Evolutionary conservation across 2,797 vertebrate species (phyloP).

Genomic region (Tamandua tetradactyla): DNA sequence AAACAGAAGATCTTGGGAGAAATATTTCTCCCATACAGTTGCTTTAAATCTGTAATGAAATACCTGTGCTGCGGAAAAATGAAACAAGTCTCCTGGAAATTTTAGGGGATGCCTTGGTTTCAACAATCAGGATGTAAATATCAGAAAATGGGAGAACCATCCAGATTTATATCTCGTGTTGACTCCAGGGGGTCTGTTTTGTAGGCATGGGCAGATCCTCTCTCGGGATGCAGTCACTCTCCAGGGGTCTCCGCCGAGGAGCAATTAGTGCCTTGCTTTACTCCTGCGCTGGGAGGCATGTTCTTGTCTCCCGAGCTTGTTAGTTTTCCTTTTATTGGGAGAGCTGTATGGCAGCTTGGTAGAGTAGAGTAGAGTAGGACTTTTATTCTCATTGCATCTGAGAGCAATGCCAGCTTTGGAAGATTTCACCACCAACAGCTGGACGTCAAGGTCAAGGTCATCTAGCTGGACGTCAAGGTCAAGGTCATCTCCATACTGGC

Average conservation of each 20-base stretch:
- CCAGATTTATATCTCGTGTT: background rate
- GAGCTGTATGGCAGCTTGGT: background rate
- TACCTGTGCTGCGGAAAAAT: background rate
- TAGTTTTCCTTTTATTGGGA: constrained; percentile 14
- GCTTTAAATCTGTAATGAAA: background rate
- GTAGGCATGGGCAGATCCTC: background rate
- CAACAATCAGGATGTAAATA: background rate
- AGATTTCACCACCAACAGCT: background rate
- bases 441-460: no score
- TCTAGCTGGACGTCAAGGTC: no score
- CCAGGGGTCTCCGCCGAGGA: background rate
- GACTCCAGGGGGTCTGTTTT: background rate
- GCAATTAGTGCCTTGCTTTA: constrained; percentile 38
- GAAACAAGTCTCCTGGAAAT: background rate
- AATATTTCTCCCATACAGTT: background rate
- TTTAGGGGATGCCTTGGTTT: background rate
- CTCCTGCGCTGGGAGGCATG: background rate
- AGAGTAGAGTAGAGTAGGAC: no score
- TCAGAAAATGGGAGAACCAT: background rate
- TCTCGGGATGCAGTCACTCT: background rate
- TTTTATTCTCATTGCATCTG: no score
- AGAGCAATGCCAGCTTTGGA: background rate
- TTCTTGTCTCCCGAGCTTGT: background rate
- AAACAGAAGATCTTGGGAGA: background rate
- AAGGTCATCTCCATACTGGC: background rate